Evolutionary conservation across 2,797 vertebrate species (phyloP).

Genomic region (Chiropotes sagulatus): DNA sequence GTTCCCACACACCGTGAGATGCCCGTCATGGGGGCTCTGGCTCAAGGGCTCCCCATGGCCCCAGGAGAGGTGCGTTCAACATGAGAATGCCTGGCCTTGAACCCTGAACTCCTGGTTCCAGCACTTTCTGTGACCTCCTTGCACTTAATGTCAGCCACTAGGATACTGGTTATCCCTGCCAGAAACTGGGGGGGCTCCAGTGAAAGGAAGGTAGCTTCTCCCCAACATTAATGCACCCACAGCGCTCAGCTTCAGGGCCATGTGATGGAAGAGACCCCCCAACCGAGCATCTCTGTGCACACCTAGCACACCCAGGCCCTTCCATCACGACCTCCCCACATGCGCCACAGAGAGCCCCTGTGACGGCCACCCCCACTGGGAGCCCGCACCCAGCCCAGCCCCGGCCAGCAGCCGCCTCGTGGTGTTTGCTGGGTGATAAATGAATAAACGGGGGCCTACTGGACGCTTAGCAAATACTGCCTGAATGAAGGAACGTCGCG

Average conservation of each 20-base stretch:
- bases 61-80: not conserved
- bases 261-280: not conserved
- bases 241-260: not conserved
- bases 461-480: conserved; percentile 2
- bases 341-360: not conserved
- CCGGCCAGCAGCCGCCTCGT: not conserved
- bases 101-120: not conserved
- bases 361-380: too few species aligned
- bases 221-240: not conserved
- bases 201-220: not conserved
- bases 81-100: fast-evolving
- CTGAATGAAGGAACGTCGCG: not conserved
- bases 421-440: not conserved
- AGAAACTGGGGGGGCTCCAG: not conserved
- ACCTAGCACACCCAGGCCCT: fast-evolving
- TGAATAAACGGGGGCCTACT: not conserved
- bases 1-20: not conserved
- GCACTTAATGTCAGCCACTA: fast-evolving
- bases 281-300: not conserved
- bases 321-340: too few species aligned
- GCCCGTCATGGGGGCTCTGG: not conserved
- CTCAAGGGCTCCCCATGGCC: not conserved
- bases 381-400: fast-evolving
- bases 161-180: not conserved
- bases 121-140: not conserved